Conservation (phyloP, 2,797 vertebrate genomes). For the Chloroceryle amazona region DNA sequence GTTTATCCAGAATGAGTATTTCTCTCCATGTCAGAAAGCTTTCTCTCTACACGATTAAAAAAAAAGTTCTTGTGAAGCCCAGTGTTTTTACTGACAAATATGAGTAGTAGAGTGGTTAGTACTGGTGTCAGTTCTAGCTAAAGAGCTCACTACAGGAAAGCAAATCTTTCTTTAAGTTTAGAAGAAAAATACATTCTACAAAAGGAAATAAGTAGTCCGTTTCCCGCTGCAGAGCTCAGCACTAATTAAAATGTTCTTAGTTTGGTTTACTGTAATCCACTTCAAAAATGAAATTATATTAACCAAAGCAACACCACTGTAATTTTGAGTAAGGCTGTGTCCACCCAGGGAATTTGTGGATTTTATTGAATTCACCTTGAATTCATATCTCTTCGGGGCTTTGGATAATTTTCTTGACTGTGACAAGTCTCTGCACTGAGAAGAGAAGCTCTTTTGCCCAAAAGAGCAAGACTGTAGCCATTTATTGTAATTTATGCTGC, state of each 20-base stretch:
- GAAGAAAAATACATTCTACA: background rate
- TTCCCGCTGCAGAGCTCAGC: constrained; percentile 27
- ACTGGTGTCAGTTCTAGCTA: background rate
- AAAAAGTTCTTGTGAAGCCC: background rate
- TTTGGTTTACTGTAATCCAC: constrained; percentile 26
- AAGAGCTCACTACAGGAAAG: background rate
- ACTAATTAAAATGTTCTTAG: constrained; percentile 31
- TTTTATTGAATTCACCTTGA: constrained; percentile 36
- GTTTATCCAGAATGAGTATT: background rate
- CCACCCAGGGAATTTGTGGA: background rate
- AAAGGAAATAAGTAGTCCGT: background rate
- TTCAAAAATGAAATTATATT: constrained; percentile 2
- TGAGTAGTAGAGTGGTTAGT: background rate
- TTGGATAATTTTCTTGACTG: background rate
- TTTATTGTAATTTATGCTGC: background rate
- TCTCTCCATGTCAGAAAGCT: background rate
- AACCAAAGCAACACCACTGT: background rate
- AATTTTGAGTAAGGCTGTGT: background rate
- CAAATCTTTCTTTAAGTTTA: background rate
- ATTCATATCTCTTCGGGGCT: background rate
- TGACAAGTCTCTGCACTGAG: background rate
- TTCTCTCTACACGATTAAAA: background rate
- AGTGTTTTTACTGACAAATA: background rate
- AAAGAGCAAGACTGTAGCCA: background rate
- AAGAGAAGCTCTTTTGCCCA: background rate